phyloP scores from a whole-genome alignment of 2,888 invertebrate genomes.

The Drosophila sordidapex region DNA sequence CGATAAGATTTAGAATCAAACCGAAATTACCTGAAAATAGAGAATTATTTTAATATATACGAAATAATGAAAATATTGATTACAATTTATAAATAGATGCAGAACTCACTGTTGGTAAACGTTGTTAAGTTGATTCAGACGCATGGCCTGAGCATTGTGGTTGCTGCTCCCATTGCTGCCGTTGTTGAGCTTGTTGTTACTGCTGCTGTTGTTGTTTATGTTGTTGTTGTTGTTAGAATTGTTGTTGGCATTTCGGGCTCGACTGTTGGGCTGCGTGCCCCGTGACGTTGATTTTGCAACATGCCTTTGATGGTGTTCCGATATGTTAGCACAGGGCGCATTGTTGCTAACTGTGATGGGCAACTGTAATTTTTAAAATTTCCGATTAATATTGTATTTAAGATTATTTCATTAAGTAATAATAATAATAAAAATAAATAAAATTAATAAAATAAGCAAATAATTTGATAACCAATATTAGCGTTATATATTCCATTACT shows the following conservation, averaged over 20 bases:
- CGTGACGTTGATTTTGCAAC: conserved; percentile 55
- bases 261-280: conserved; percentile 35
- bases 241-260: conserved; percentile 33
- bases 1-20: background rate
- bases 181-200: conserved; percentile 10
- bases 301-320: conserved; percentile 64
- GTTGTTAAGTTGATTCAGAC: conserved; percentile 65
- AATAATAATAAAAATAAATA: too few relatives aligned
- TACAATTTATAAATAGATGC: background rate
- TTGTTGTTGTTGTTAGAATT: conserved; percentile 28
- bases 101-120: conserved; percentile 62
- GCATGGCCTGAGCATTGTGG: conserved; percentile 46
- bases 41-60: background rate
- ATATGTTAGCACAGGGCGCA: conserved; percentile 47
- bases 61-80: background rate
- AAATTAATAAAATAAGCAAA: background rate
- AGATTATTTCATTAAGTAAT: background rate
- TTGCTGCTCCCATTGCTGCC: conserved; percentile 33
- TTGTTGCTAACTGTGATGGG: conserved; percentile 74
- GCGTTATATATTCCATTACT: background rate
- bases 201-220: conserved; percentile 41
- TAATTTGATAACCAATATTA: background rate
- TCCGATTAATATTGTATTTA: background rate
- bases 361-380: conserved; percentile 60
- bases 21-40: conserved; percentile 16